Conservation (phyloP, 2,797 vertebrate species). For the Rhynchotus rufescens region DNA sequence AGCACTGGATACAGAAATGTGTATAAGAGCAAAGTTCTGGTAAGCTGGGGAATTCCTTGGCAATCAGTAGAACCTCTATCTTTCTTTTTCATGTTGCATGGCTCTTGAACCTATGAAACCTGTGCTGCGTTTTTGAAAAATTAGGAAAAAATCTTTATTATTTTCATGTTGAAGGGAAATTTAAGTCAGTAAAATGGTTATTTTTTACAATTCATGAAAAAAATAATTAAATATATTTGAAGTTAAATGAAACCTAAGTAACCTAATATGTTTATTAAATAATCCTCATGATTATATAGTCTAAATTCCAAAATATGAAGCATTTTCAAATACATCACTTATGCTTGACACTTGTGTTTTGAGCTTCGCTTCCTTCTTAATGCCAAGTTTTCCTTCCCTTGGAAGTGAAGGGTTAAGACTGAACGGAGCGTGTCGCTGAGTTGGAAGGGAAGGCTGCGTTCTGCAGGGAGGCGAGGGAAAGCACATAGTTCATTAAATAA, state of each 20-base stretch:
- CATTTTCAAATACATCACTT: not conserved
- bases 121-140: not conserved
- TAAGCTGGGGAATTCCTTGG: not conserved
- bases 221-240: not conserved
- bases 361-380: not conserved
- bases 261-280: not conserved
- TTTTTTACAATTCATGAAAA: not conserved
- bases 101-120: accelerated
- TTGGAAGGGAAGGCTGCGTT: slow-evolving; percentile 19
- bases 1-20: not conserved
- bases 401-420: slow-evolving; percentile 36
- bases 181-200: not conserved
- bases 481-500: slow-evolving; percentile 80
- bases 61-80: not conserved
- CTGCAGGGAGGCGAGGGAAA: slow-evolving; percentile 62
- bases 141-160: not conserved
- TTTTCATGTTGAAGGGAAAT: not conserved
- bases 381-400: not conserved
- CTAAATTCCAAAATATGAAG: not conserved
- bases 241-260: not conserved
- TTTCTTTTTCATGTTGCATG: not conserved
- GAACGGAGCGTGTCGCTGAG: accelerated
- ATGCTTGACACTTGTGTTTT: not conserved
- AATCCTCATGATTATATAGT: not conserved
- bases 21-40: not conserved